Evolutionary conservation across 2,113 vertebrate genomes (phyloP).

Genomic region (Antechinus stuartii): DNA sequence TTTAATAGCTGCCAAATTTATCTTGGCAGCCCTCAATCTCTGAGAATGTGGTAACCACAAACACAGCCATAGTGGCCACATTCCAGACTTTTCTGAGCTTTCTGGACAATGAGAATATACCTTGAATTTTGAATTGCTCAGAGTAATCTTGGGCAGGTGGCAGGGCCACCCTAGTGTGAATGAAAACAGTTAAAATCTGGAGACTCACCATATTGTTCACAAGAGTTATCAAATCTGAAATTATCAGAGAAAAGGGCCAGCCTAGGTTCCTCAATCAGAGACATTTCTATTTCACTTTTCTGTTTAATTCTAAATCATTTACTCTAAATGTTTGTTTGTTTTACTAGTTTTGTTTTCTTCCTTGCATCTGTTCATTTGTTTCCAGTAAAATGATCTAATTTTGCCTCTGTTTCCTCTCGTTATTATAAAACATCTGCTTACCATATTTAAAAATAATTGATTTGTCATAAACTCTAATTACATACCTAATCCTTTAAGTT

Average conservation of each 20-base stretch:
- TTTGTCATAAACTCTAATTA: conserved; percentile 66
- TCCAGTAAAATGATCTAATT: conserved; percentile 72
- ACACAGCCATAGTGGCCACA: conserved; percentile 42
- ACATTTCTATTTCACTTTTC: conserved; percentile 37
- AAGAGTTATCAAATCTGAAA: conserved; percentile 52
- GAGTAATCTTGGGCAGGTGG: conserved; percentile 21
- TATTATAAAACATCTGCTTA: conserved; percentile 81
- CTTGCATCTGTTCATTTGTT: conserved; percentile 83
- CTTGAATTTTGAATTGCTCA: conserved; percentile 60
- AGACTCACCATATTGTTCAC: conserved; percentile 31
- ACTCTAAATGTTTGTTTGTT: conserved; percentile 80
- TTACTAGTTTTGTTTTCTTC: conserved; percentile 80
- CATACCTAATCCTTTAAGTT: conserved; percentile 36
- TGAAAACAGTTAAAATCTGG: conserved; percentile 43
- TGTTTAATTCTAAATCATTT: conserved; percentile 52
- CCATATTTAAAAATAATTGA: conserved; percentile 71
- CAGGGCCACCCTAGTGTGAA: not conserved
- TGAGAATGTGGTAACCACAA: conserved; percentile 38
- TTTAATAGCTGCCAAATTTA: conserved; percentile 60
- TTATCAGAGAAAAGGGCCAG: conserved; percentile 41
- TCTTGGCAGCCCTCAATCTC: conserved; percentile 46
- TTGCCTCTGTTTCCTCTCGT: conserved; percentile 81
- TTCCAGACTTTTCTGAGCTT: conserved; percentile 52
- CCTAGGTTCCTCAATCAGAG: conserved; percentile 21
- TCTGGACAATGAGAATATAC: conserved; percentile 38